Percentiles rank a stretch among this genome's conserved stretches.
Conservation (phyloP, 2,888 invertebrate species). For the Abrostola tripartita region DNA sequence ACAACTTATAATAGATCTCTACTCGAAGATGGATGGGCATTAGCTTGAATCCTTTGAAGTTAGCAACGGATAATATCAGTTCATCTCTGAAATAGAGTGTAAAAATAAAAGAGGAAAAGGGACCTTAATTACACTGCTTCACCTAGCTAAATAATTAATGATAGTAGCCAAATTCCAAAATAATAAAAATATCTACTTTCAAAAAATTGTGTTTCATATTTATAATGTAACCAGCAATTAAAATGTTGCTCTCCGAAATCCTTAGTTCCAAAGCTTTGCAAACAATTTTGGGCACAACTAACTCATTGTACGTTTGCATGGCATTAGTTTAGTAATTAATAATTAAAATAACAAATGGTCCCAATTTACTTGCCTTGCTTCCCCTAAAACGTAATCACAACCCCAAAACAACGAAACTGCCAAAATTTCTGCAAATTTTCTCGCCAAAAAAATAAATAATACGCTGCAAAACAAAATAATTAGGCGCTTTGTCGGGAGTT, state of each 20-base stretch:
- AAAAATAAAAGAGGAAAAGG: not conserved
- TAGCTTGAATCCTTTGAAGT: conserved; percentile 17
- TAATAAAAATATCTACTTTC: too few species aligned
- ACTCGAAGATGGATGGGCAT: conserved; percentile 28
- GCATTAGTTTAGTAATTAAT: conserved; percentile 20
- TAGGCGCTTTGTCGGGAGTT: conserved; percentile 43
- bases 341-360: conserved; percentile 29
- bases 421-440: conserved; percentile 29
- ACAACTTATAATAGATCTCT: conserved; percentile 36
- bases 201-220: too few species aligned
- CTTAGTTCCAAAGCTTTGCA: too few species aligned
- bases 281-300: too few species aligned
- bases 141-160: too few species aligned
- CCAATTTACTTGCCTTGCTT: conserved; percentile 15
- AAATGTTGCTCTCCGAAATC: too few species aligned
- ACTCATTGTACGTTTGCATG: not conserved
- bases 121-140: not conserved
- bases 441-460: conserved; percentile 36
- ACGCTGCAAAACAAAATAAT: conserved; percentile 51
- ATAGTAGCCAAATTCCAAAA: too few species aligned
- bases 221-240: too few species aligned
- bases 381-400: conserved; percentile 21
- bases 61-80: not conserved
- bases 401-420: not conserved
- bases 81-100: not conserved